A percentile compares a stretch with the other conserved stretches of the same genome.
Evolutionary conservation across 2,113 vertebrate genomes (phyloP).

Genomic region (Ia io): DNA sequence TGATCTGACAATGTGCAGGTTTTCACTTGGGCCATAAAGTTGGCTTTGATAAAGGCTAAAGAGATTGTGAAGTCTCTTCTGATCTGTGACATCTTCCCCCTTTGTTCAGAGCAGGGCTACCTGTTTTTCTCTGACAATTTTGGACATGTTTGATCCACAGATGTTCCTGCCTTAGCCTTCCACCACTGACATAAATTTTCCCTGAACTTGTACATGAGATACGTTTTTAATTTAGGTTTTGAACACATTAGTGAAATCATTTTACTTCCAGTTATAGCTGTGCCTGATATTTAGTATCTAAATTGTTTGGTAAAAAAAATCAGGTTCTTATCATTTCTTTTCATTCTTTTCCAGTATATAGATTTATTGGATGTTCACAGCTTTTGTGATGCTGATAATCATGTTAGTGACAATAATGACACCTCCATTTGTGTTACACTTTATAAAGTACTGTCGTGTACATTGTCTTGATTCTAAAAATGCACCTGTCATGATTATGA

Average conservation of each 20-base stretch:
- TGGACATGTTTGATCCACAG: not conserved
- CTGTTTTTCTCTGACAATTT: not conserved
- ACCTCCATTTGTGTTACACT: not conserved
- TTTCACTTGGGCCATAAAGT: not conserved
- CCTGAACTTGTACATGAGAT: not conserved
- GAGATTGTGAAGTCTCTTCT: not conserved
- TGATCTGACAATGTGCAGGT: not conserved
- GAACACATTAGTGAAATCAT: not conserved
- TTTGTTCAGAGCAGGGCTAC: not conserved
- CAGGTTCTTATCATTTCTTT: not conserved
- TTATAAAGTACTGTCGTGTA: not conserved
- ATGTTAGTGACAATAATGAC: not conserved
- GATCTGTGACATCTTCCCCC: not conserved
- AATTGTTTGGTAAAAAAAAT: not conserved
- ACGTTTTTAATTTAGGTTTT: not conserved
- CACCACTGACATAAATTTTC: not conserved
- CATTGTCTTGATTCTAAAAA: conserved; percentile 19
- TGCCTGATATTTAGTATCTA: not conserved
- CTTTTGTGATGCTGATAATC: not conserved
- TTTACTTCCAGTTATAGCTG: not conserved
- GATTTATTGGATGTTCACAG: not conserved
- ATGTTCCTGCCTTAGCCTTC: not conserved
- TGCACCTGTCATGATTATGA: not conserved
- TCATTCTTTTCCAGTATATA: not conserved
- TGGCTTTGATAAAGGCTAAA: not conserved